A percentile compares a stretch with the other conserved stretches of the same genome.
These are phyloP conservation scores for Aquatica leii DNA, from an alignment of 2,888 invertebrate species.

Conservation along the genomic window DNA sequence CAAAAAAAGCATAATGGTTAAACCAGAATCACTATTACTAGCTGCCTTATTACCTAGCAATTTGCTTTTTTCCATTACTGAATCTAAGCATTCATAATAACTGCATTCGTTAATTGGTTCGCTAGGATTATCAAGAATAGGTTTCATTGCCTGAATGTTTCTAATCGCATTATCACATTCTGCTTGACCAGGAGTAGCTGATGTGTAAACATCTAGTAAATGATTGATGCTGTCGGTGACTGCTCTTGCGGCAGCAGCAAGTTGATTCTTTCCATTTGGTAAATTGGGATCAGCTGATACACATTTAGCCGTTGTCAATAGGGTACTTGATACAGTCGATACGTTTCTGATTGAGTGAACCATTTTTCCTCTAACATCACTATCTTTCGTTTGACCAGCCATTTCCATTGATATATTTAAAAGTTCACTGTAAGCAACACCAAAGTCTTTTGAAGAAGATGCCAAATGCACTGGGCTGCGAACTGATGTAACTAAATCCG, in stretches of 20 bases:
- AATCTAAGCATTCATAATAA: slow-evolving; percentile 94
- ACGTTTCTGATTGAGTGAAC: slow-evolving; percentile 87
- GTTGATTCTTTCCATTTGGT: slow-evolving; percentile 89
- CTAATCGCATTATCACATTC: slow-evolving; percentile 96
- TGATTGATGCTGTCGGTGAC: slow-evolving; percentile 94
- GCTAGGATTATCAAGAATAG: slow-evolving; percentile 83
- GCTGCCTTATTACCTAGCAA: slow-evolving; percentile 66
- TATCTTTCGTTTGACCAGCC: slow-evolving; percentile 82
- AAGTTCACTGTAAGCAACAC: slow-evolving; percentile 79
- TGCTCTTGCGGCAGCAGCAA: slow-evolving; percentile 86
- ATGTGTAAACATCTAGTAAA: slow-evolving; percentile 86
- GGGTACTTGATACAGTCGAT: slow-evolving; percentile 84
- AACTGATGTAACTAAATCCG: slow-evolving; percentile 82
- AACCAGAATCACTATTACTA: background rate
- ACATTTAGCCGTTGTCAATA: slow-evolving; percentile 87
- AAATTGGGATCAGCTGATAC: slow-evolving; percentile 89
- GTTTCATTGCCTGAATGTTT: slow-evolving; percentile 86
- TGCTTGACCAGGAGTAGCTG: slow-evolving; percentile 93
- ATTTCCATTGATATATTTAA: slow-evolving; percentile 84
- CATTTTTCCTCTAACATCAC: slow-evolving; percentile 80
- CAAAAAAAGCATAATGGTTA: background rate
- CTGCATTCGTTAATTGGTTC: slow-evolving; percentile 89
- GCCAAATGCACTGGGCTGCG: slow-evolving; percentile 76
- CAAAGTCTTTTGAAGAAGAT: slow-evolving; percentile 78
- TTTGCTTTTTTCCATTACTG: slow-evolving; percentile 88